A percentile compares a stretch with the other conserved stretches of the same genome.
Conservation (phyloP, 1,140 invertebrate species). For the Caenorhabditis tropicalis region DNA sequence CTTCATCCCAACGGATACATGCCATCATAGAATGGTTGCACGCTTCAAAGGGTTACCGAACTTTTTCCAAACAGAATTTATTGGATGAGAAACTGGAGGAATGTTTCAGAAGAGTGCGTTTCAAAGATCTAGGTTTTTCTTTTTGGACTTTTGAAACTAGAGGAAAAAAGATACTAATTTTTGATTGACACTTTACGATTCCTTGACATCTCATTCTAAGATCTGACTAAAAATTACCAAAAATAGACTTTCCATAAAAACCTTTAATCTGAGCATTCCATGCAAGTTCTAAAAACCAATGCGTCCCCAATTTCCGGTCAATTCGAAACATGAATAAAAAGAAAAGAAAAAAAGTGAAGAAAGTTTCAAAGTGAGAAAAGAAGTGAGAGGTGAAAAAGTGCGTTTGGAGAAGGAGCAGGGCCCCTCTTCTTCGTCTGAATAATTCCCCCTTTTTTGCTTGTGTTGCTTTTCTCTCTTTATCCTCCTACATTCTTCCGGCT, state of each 20-base stretch:
- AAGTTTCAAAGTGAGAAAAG: not conserved
- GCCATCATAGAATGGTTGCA: constrained; percentile 1
- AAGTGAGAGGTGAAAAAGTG: not conserved
- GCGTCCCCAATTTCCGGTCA: not conserved
- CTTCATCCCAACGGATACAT: not conserved
- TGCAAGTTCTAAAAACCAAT: not conserved
- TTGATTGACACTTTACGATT: too few species aligned
- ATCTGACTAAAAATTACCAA: not conserved
- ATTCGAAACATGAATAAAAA: not conserved
- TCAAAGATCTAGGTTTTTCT: not conserved
- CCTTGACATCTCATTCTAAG: too few species aligned
- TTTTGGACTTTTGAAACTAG: too few species aligned
- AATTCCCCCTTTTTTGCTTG: not conserved
- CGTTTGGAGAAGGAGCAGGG: not conserved
- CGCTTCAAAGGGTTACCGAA: not conserved
- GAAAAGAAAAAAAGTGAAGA: not conserved
- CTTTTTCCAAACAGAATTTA: not conserved
- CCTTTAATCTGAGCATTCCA: too few species aligned
- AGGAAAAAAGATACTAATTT: too few species aligned
- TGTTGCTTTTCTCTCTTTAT: not conserved
- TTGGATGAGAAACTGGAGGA: not conserved
- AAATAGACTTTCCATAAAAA: not conserved
- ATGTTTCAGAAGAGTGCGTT: not conserved
- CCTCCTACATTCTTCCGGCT: not conserved
- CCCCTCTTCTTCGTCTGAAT: not conserved